Percentiles rank a stretch among this genome's conserved stretches.
These are phyloP conservation scores for Oreocharis arfaki DNA, from an alignment of 2,113 vertebrate species.

Conservation along the genomic window DNA sequence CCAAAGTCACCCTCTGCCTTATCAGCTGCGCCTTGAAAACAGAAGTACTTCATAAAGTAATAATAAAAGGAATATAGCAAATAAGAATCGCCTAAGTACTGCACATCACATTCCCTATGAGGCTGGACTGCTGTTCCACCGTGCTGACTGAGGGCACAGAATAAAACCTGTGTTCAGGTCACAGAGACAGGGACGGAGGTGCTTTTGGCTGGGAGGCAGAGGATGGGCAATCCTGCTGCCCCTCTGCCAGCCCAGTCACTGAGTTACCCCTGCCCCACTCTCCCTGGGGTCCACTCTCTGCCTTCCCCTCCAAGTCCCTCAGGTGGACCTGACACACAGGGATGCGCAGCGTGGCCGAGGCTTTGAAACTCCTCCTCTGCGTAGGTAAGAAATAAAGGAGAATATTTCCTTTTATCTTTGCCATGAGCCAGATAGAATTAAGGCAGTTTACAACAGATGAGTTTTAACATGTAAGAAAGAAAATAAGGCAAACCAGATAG, in stretches of 20 bases:
- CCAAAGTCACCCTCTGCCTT: not conserved
- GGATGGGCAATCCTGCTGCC: not conserved
- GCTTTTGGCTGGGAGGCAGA: not conserved
- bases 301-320: not conserved
- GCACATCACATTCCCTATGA: not conserved
- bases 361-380: not conserved
- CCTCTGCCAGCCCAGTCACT: not conserved
- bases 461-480: not conserved
- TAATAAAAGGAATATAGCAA: fast-evolving
- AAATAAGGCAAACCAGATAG: not conserved
- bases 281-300: fast-evolving
- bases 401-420: not conserved
- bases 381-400: not conserved
- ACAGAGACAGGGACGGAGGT: not conserved
- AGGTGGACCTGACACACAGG: fast-evolving
- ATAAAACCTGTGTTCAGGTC: not conserved
- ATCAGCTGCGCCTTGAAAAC: not conserved
- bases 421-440: not conserved
- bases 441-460: not conserved
- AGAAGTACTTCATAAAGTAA: not conserved
- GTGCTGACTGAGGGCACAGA: not conserved
- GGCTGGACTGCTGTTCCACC: not conserved
- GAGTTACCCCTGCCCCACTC: fast-evolving
- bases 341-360: fast-evolving
- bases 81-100: not conserved